Conservation (phyloP, 2,113 vertebrate genomes). For the Heliornis fulica region DNA sequence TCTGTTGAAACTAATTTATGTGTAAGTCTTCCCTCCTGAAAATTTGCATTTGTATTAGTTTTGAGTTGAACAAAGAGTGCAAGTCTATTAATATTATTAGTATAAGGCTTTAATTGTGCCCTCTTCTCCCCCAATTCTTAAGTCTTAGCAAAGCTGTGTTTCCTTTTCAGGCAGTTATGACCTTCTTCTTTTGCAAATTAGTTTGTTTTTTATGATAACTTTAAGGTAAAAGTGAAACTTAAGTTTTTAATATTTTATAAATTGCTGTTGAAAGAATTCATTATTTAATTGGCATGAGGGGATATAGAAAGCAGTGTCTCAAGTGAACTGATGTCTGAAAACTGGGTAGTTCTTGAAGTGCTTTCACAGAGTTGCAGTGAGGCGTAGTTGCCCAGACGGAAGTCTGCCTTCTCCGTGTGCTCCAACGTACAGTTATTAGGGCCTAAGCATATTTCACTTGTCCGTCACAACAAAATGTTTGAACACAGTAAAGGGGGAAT, state of each 20-base stretch:
- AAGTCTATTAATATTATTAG: constrained; percentile 71
- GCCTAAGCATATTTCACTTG: not conserved
- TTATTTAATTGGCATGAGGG: constrained; percentile 51
- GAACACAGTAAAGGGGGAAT: not conserved
- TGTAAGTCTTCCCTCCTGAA: constrained; percentile 58
- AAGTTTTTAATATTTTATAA: constrained; percentile 63
- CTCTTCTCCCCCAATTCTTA: constrained; percentile 46
- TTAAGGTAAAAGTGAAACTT: constrained; percentile 61
- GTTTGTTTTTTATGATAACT: constrained; percentile 63
- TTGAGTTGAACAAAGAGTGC: constrained; percentile 66
- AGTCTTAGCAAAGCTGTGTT: constrained; percentile 52
- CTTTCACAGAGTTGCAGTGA: not conserved
- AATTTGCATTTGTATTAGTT: constrained; percentile 72
- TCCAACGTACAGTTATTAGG: not conserved
- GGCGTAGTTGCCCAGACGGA: not conserved
- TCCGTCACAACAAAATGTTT: not conserved
- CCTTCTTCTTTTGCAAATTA: constrained; percentile 64
- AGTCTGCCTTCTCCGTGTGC: not conserved
- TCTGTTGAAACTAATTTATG: constrained; percentile 64
- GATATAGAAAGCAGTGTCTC: not conserved
- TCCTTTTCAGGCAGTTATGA: constrained; percentile 59
- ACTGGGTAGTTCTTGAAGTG: not conserved
- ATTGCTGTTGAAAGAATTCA: constrained; percentile 50
- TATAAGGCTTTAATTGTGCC: constrained; percentile 68
- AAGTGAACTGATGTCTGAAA: not conserved